These are phyloP conservation scores for Myanophis thanlyinensis DNA, from an alignment of 2,113 vertebrate species.

Conservation along the genomic window DNA sequence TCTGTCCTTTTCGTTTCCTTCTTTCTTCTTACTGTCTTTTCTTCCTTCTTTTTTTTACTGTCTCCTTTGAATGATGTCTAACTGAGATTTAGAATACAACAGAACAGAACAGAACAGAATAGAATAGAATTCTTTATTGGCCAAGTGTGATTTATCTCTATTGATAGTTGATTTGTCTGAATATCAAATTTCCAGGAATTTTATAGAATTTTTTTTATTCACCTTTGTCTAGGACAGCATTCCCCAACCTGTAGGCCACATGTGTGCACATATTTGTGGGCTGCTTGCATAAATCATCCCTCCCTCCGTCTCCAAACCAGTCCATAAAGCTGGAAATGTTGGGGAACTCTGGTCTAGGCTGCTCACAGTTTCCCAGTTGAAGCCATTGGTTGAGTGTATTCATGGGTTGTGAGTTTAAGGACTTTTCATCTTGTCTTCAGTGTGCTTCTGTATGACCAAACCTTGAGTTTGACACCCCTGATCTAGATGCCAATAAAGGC, in stretches of 20 bases:
- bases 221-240: background rate
- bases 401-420: background rate
- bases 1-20: background rate
- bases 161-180: background rate
- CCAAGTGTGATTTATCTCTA: background rate
- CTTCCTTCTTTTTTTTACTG: background rate
- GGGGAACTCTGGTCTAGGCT: too few species aligned
- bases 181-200: background rate
- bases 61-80: background rate
- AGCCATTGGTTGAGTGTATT: background rate
- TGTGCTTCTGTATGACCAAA: background rate
- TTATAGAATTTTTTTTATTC: background rate
- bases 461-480: too few species aligned
- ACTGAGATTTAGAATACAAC: too few species aligned
- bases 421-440: background rate
- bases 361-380: background rate
- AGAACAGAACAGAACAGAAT: too few species aligned
- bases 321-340: too few species aligned
- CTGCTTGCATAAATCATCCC: too few species aligned
- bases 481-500: background rate
- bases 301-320: too few species aligned
- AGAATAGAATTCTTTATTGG: too few species aligned
- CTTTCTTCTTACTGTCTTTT: background rate
- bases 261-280: too few species aligned
- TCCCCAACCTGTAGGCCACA: too few species aligned